Percentiles rank a stretch among this genome's conserved stretches.
Evolutionary conservation across 2,888 invertebrate species (phyloP).

Genomic region (Orchesella flavescens): DNA sequence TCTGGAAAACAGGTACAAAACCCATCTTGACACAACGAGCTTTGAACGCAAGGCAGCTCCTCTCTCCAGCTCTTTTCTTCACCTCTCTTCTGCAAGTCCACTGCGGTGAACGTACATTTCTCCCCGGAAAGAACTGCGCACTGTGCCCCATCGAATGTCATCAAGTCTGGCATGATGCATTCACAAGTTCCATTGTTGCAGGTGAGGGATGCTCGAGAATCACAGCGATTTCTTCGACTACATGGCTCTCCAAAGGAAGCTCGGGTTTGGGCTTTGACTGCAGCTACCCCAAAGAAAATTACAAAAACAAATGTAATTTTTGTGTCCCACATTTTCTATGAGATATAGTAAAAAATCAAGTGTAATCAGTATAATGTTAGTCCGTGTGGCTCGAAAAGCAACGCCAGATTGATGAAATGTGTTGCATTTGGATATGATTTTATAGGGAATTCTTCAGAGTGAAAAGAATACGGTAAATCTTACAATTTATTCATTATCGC

Average conservation of each 20-base stretch:
- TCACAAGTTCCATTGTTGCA: constrained; percentile 10
- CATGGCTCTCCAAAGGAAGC: background rate
- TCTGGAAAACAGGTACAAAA: constrained; percentile 30
- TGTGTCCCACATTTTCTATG: no score
- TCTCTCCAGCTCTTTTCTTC: constrained; percentile 33
- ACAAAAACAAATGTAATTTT: no score
- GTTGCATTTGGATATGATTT: no score
- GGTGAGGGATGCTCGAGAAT: constrained; percentile 11
- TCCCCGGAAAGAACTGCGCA: constrained; percentile 28
- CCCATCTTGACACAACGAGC: constrained; percentile 9
- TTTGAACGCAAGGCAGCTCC: constrained; percentile 21
- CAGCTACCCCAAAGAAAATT: background rate
- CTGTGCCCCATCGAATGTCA: background rate
- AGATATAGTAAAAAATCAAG: no score
- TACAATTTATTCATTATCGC: no score
- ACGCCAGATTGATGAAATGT: no score
- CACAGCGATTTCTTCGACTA: constrained; percentile 20
- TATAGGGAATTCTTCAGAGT: no score
- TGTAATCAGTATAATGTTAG: no score
- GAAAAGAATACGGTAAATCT: no score
- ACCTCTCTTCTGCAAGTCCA: background rate
- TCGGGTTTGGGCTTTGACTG: background rate
- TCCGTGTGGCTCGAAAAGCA: no score
- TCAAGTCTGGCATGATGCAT: constrained; percentile 12
- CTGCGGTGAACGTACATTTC: constrained; percentile 28